Percentiles rank a stretch among this genome's conserved stretches.
Conservation (phyloP, 2,888 invertebrate species). For the Microctonus aethiopoides region DNA sequence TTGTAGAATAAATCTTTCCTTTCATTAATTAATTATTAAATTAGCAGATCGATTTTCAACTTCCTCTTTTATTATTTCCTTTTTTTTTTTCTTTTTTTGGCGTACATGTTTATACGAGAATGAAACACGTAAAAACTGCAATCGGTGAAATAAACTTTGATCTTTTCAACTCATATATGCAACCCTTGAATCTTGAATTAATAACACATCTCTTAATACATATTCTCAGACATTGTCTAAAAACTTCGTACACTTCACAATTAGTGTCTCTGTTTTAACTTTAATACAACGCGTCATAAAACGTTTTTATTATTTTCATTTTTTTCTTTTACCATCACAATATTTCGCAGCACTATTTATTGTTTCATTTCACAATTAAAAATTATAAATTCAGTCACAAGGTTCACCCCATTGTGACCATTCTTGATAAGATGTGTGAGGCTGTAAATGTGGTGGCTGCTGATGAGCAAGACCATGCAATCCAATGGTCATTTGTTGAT, state of each 20-base stretch:
- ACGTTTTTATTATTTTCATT: not conserved
- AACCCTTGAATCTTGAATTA: not conserved
- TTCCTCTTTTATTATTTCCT: not conserved
- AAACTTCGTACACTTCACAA: not conserved
- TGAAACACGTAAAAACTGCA: not conserved
- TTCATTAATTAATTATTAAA: not conserved
- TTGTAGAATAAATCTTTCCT: not conserved
- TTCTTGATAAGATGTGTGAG: conserved; percentile 44
- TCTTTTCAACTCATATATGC: too few relatives aligned
- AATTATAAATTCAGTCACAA: conserved; percentile 54
- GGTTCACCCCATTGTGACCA: conserved; percentile 53
- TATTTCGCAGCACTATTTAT: not conserved
- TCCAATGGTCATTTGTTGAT: conserved; percentile 42
- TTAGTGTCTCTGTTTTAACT: conserved; percentile 1
- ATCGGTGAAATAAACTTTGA: not conserved
- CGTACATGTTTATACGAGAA: not conserved
- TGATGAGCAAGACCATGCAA: conserved; percentile 25
- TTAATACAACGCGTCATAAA: conserved; percentile 19
- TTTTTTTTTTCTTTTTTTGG: not conserved
- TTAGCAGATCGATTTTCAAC: not conserved
- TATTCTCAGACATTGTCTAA: not conserved
- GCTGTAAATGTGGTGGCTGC: conserved; percentile 44
- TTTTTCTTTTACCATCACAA: conserved; percentile 25
- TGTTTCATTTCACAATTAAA: not conserved
- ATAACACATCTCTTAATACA: not conserved